These are phyloP conservation scores for Cavia aperea DNA, from an alignment of 2,113 vertebrate genomes.

Conservation along the genomic window DNA sequence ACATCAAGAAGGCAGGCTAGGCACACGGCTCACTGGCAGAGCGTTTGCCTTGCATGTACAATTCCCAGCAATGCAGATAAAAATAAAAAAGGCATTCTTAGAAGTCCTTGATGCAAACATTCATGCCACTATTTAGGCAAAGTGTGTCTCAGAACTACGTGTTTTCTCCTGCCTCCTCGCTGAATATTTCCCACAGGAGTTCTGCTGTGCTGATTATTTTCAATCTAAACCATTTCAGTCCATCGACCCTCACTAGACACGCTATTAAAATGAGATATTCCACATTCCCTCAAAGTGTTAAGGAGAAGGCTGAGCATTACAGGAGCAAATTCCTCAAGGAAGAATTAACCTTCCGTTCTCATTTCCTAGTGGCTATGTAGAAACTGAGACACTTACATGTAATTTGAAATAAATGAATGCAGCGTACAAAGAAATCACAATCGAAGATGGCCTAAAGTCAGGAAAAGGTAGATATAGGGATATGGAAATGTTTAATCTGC, in stretches of 20 bases:
- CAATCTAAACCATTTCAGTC: neutral
- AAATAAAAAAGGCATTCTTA: neutral
- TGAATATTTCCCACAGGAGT: neutral
- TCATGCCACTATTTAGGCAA: neutral
- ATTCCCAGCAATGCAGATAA: neutral
- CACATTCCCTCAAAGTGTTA: neutral
- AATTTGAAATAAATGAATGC: neutral
- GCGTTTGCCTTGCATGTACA: too few species aligned
- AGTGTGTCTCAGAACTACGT: neutral
- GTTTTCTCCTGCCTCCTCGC: neutral
- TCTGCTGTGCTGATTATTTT: neutral
- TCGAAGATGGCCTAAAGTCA: neutral
- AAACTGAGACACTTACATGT: neutral
- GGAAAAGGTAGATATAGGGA: neutral
- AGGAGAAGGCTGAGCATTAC: neutral
- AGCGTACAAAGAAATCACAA: neutral
- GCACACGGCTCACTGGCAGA: neutral
- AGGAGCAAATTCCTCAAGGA: constrained; percentile 10
- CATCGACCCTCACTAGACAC: neutral
- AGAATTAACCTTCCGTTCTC: neutral
- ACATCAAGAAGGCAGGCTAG: neutral
- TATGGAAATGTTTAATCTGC: neutral
- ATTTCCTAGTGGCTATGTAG: neutral
- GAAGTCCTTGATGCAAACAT: neutral
- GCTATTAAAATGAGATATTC: neutral